Evolutionary conservation across 2,888 invertebrate genomes (phyloP).

Genomic region (Lypha dubia): DNA sequence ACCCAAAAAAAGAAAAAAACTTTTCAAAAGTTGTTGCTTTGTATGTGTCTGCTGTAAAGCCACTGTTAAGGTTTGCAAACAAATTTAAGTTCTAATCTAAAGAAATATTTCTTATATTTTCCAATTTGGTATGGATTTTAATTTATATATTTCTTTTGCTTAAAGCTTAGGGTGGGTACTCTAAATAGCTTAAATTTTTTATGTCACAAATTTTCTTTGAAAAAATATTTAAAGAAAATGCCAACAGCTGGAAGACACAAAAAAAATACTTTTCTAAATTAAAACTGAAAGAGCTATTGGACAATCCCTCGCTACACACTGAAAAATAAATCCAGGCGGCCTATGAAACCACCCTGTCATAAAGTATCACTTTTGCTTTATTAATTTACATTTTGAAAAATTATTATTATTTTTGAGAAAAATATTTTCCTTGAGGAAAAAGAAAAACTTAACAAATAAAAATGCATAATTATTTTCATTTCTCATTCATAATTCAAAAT

Average conservation of each 20-base stretch:
- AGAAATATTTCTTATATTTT: not conserved
- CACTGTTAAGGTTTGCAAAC: conserved; percentile 22
- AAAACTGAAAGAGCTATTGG: too few relatives aligned
- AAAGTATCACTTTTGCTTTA: too few relatives aligned
- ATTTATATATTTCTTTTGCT: conserved; percentile 19
- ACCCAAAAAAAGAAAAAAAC: too few relatives aligned
- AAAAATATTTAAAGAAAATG: conserved; percentile 1
- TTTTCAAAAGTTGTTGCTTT: not conserved
- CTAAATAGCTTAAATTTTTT: conserved; percentile 13
- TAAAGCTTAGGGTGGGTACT: conserved; percentile 28
- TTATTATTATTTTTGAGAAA: not conserved
- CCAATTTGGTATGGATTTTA: conserved; percentile 3
- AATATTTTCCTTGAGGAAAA: not conserved
- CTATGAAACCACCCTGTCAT: too few relatives aligned
- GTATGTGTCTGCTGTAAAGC: conserved; percentile 7
- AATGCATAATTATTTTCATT: too few relatives aligned
- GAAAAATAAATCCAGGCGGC: too few relatives aligned
- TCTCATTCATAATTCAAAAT: too few relatives aligned
- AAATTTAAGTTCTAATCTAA: conserved; percentile 38
- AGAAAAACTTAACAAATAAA: too few relatives aligned
- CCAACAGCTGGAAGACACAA: conserved; percentile 43
- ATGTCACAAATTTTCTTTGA: conserved; percentile 41
- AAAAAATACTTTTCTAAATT: not conserved
- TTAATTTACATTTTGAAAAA: not conserved
- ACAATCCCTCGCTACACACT: not conserved